phyloP scores from a whole-genome alignment of 1,140 invertebrate genomes.

The Calephelis virginiensis region DNA sequence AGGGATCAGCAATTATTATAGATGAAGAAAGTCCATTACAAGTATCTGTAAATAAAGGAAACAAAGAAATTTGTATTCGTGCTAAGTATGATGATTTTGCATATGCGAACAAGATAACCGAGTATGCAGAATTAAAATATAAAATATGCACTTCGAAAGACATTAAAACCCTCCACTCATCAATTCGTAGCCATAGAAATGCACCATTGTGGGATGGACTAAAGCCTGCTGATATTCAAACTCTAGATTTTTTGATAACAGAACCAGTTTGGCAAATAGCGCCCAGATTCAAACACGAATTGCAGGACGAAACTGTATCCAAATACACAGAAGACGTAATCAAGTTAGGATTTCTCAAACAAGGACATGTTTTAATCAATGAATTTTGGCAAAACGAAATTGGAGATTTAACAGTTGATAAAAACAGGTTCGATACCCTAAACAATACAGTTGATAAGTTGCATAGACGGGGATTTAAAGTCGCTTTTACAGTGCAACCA shows the following conservation, averaged over 20 bases:
- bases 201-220: slow-evolving; percentile 90
- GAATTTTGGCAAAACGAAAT: slow-evolving; percentile 91
- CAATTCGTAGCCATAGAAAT: slow-evolving; percentile 79
- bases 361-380: slow-evolving; percentile 90
- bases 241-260: slow-evolving; percentile 86
- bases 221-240: slow-evolving; percentile 85
- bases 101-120: slow-evolving; percentile 83
- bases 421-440: slow-evolving; percentile 85
- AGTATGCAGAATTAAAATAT: slow-evolving; percentile 86
- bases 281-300: slow-evolving; percentile 79
- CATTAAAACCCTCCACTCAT: slow-evolving; percentile 86
- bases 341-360: slow-evolving; percentile 84
- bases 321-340: slow-evolving; percentile 92
- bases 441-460: slow-evolving; percentile 89
- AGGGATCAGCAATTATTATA: slow-evolving; percentile 88
- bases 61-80: slow-evolving; percentile 85
- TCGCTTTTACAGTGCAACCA: slow-evolving; percentile 90
- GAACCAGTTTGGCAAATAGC: slow-evolving; percentile 93
- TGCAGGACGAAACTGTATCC: slow-evolving; percentile 85
- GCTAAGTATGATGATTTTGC: slow-evolving; percentile 88
- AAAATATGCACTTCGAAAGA: slow-evolving; percentile 90
- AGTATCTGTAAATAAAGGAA: slow-evolving; percentile 84
- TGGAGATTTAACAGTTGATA: slow-evolving; percentile 88
- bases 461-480: slow-evolving; percentile 89
- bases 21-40: slow-evolving; percentile 88